Base-by-base conservation (phyloP, 2,888 invertebrate species). In the Hydroisotoma schaefferi region DNA sequence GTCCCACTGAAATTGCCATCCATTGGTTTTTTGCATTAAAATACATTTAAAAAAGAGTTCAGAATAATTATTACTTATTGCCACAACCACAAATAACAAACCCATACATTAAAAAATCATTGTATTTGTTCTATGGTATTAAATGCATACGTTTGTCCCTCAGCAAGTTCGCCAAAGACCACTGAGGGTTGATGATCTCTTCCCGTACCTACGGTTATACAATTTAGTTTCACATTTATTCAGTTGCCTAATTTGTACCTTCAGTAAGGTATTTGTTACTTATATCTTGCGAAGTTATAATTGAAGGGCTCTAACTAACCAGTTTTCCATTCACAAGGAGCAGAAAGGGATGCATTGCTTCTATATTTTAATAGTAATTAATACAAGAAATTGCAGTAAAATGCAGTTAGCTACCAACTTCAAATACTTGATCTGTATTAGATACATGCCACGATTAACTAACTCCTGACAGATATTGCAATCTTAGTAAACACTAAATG, bases 111-210 rank as follows among this genome's bases (percentile, higher is more conserved):
- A n/a, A n/a, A n/a, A n/a, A n/a, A n/a, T n/a, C n/a, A n/a, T n/a
- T n/a, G n/a, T n/a, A n/a, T n/a, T n/a, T n/a, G n/a, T n/a, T n/a
- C n/a, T n/a, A n/a, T n/a, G n/a, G n/a, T n/a, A n/a, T n/a, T n/a
- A n/a, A n/a, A n/a, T n/a, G n/a, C n/a, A n/a, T 82, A 84, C 84
- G 72, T 76, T 86, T 87, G 70, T 83, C 85, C 51, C 94, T 83
- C 40, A 94, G 79, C 76, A 92, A 94, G 76, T 85, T 84, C 0
- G 93, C 80, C 25, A 94, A 77, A 0, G 91, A 92, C 81, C 86
- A 86, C 80, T 88, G 87, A 38, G 94, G 93, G 74, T 94, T 86
- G 1, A 88, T 83, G 55, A 82, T 77, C 0, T 77, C 69, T 71
- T 91, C 91, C 46, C 79, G 78, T 1, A 93, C 81, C 91, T 92